Base-by-base conservation (phyloP, 2,888 invertebrate genomes). In the Abscondita cerata region DNA sequence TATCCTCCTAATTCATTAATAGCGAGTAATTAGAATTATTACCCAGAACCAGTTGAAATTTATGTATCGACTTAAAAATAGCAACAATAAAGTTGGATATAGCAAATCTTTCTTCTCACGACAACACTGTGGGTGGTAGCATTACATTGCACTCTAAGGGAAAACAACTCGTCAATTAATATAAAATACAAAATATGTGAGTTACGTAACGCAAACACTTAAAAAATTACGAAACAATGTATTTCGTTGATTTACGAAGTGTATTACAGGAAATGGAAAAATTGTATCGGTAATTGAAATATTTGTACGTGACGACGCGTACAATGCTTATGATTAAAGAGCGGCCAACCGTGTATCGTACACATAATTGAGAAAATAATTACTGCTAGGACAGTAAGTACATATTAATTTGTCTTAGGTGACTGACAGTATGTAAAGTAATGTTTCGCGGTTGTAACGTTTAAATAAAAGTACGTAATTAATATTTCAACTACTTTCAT, bases 311-410 rank as follows among this genome's bases (percentile, higher is more conserved):
- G 75, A 74, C 75, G 75, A 76, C 75, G 73, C 74, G 74, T 76
- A 73, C 66, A 72, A 73, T 73, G 72, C 69, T 73, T 75, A 72
- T 75, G 73, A 76, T 76, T 75, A 76, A 73, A 76, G 73, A 73
- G 76, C 76, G 76, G 76, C 71, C 68, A 62, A 68, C 66, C 65
- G 41, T 9, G 44, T 44, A 19, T 44, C 44, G 19, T 44, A 44
- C 19, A 44, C 36, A 44, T 44, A 44, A 44, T 44, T 44, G 44
- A 44, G 44, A 44, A 44, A 44, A 44, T 44, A 44, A 44, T 44
- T 44, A 19, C 44, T 18, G 19, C 18, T 44, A 18, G 44, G 44
- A 74, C 72, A 70, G 69, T 67, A 70, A 67, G 67, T 70, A 74
- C 74, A 73, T 72, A 75, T 74, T 74, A 75, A 75, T 75, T 74